Percentiles rank a stretch among this genome's conserved stretches.
Conservation (phyloP, 2,888 invertebrate genomes). For the Cryptus armator region DNA sequence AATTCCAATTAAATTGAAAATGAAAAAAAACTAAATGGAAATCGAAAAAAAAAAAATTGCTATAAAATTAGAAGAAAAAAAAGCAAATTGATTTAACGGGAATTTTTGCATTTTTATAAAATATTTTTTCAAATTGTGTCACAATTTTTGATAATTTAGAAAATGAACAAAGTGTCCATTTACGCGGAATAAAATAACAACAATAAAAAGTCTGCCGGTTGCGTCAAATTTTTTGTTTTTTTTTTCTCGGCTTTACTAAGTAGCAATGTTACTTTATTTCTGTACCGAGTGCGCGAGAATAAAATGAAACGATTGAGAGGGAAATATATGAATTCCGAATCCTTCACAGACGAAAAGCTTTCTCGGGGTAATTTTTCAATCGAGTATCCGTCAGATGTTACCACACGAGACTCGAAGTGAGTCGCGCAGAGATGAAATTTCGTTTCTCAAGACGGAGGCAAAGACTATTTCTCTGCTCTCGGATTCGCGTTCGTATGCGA, state of each 20-base stretch:
- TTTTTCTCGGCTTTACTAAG: background rate
- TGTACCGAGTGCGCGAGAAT: no score
- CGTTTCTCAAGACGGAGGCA: background rate
- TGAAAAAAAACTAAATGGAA: no score
- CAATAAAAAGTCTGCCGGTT: background rate
- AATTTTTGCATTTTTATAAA: no score
- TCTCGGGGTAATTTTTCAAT: constrained; percentile 2
- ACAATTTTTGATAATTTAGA: no score
- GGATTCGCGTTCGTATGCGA: background rate
- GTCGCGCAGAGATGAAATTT: background rate
- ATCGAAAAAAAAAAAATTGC: no score
- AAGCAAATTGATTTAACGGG: no score
- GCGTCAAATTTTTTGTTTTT: background rate
- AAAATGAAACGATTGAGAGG: no score
- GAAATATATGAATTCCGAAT: background rate
- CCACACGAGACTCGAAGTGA: background rate
- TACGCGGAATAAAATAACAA: background rate
- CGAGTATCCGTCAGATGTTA: background rate
- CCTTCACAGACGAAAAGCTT: background rate
- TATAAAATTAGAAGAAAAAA: no score
- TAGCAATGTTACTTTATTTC: background rate
- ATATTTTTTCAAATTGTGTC: no score
- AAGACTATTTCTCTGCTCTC: background rate
- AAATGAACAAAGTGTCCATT: no score
- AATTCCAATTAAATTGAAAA: no score